A percentile compares a stretch with the other conserved stretches of the same genome.
phyloP scores from a whole-genome alignment of 2,888 invertebrate genomes.

The Hipparchia semele region DNA sequence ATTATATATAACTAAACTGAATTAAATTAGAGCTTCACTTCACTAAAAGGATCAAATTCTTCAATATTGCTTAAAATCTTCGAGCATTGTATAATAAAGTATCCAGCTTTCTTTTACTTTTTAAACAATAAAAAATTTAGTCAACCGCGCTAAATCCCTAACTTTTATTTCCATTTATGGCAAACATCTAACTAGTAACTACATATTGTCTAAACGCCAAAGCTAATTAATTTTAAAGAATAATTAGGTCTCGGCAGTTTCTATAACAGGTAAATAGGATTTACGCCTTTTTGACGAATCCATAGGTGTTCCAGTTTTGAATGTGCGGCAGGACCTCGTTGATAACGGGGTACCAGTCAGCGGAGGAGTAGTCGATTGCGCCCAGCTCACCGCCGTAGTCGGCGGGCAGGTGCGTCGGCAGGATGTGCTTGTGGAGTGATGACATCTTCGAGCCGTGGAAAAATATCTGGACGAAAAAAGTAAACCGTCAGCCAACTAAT shows the following conservation, averaged over 20 bases:
- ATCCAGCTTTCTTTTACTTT: neutral
- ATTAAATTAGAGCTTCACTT: neutral
- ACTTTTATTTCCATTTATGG: constrained; percentile 25
- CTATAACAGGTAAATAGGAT: neutral
- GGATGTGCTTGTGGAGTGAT: constrained; percentile 88
- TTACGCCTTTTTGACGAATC: constrained; percentile 81
- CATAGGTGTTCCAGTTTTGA: constrained; percentile 86
- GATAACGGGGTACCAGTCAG: constrained; percentile 90
- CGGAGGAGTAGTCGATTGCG: constrained; percentile 89
- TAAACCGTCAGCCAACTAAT: neutral
- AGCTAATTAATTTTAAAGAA: neutral
- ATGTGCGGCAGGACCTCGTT: constrained; percentile 85
- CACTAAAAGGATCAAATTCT: neutral
- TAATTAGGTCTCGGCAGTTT: neutral
- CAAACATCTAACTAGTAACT: constrained; percentile 28
- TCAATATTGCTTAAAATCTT: no score
- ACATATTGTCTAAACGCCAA: neutral
- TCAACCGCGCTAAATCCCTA: neutral
- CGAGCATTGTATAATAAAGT: no score
- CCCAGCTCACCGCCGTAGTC: constrained; percentile 90
- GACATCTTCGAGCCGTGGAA: constrained; percentile 93
- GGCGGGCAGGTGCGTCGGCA: constrained; percentile 86
- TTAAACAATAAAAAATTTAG: neutral
- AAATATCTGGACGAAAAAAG: constrained; percentile 84
- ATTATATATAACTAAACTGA: neutral